Evolutionary conservation across 1,140 invertebrate species (phyloP).

Genomic region (Neoseiulus cucumeris): DNA sequence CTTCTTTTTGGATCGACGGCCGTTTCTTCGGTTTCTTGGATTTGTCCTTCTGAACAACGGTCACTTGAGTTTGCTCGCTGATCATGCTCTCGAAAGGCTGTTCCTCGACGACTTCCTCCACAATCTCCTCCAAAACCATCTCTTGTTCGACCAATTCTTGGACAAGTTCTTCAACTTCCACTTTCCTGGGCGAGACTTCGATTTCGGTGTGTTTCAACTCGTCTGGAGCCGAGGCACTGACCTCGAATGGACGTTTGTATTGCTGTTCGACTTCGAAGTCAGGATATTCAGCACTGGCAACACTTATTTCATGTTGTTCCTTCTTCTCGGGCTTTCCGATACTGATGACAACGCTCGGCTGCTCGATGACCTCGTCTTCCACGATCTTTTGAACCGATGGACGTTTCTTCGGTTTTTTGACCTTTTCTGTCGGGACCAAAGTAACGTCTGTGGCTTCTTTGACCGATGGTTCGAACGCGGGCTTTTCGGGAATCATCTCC

Average conservation of each 20-base stretch:
- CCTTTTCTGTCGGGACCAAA: background rate
- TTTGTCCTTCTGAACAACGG: background rate
- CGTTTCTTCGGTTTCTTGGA: background rate
- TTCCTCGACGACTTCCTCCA: background rate
- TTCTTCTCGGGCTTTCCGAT: background rate
- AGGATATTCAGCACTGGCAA: background rate
- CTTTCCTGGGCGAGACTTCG: background rate
- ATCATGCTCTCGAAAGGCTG: background rate
- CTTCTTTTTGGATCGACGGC: background rate
- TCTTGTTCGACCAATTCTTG: background rate
- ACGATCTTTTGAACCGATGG: background rate
- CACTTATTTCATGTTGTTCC: background rate
- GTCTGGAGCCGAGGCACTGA: background rate
- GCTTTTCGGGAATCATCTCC: background rate
- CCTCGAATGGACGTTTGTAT: background rate
- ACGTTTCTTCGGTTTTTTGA: background rate
- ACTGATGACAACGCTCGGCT: background rate
- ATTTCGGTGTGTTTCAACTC: background rate
- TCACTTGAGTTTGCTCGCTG: background rate
- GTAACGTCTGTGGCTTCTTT: background rate
- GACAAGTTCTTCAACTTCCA: background rate
- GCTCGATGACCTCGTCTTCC: background rate
- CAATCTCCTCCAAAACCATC: background rate
- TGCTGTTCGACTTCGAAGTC: background rate
- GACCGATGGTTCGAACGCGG: background rate